Evolutionary conservation across 2,113 vertebrate genomes (phyloP).

Genomic region (Phodopus roborovskii): DNA sequence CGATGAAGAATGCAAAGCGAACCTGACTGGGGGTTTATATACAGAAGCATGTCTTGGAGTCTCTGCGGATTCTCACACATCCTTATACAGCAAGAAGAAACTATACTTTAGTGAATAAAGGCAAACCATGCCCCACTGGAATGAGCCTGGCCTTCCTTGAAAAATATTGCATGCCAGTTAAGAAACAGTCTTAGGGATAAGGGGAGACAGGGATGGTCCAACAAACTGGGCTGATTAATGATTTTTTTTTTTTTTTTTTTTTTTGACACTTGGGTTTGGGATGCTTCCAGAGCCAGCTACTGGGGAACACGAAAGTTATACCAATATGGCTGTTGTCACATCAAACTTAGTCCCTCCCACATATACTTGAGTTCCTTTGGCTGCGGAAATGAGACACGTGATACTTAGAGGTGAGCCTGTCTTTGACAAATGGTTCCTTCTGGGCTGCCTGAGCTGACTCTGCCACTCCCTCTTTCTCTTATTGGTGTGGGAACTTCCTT

Average conservation of each 20-base stretch:
- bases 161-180: background rate
- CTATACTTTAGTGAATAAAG: background rate
- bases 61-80: accelerated
- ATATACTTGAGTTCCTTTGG: background rate
- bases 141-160: background rate
- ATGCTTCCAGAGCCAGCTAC: background rate
- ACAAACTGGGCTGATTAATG: background rate
- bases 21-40: background rate
- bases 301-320: background rate
- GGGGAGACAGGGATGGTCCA: background rate
- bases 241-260: background rate
- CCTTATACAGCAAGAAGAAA: background rate
- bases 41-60: background rate
- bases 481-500: background rate
- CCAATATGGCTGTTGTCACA: background rate
- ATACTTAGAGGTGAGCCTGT: background rate
- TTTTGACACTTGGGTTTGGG: background rate
- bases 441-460: background rate
- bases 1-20: background rate
- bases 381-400: background rate
- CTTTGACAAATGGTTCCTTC: background rate
- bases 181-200: background rate
- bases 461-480: background rate
- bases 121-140: background rate
- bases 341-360: background rate